Conservation (phyloP, 1,140 invertebrate species). For the Meloidogyne exigua region DNA sequence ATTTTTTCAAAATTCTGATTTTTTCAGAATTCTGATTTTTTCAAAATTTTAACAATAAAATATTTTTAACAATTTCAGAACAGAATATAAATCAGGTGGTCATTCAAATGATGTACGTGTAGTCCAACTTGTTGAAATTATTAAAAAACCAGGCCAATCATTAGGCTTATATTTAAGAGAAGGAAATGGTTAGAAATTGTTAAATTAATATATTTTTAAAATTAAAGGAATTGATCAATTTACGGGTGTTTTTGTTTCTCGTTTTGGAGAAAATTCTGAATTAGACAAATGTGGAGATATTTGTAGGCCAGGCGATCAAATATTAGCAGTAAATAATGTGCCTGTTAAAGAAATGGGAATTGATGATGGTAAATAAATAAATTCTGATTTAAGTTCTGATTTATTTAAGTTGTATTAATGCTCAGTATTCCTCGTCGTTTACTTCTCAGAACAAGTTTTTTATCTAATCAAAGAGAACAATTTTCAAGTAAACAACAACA, state of each 20-base stretch:
- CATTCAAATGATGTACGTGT: conserved; percentile 40
- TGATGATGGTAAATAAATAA: conserved; percentile 73
- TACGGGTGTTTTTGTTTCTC: conserved; percentile 95
- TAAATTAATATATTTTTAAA: not conserved
- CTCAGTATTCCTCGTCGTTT: conserved; percentile 96
- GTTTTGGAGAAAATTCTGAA: conserved; percentile 76
- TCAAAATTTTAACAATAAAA: not conserved
- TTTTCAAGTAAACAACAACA: not conserved
- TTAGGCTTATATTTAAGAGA: conserved; percentile 89
- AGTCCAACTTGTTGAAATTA: conserved; percentile 89
- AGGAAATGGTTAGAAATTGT: conserved; percentile 52
- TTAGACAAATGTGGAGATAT: conserved; percentile 92
- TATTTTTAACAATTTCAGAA: not conserved
- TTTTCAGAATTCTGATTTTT: not conserved
- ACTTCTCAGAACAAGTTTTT: conserved; percentile 70
- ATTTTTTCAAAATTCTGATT: not conserved
- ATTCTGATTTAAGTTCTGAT: conserved; percentile 66
- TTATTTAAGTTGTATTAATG: conserved; percentile 67
- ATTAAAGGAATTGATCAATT: conserved; percentile 76
- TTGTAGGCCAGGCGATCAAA: conserved; percentile 97
- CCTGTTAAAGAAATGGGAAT: conserved; percentile 94
- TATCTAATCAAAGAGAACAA: conserved; percentile 51
- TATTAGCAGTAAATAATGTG: conserved; percentile 92
- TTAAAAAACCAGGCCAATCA: conserved; percentile 90
- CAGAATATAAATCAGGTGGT: conserved; percentile 19